A percentile compares a stretch with the other conserved stretches of the same genome.
Conservation (phyloP, 2,888 invertebrate genomes). For the Microdon myrmicae region DNA sequence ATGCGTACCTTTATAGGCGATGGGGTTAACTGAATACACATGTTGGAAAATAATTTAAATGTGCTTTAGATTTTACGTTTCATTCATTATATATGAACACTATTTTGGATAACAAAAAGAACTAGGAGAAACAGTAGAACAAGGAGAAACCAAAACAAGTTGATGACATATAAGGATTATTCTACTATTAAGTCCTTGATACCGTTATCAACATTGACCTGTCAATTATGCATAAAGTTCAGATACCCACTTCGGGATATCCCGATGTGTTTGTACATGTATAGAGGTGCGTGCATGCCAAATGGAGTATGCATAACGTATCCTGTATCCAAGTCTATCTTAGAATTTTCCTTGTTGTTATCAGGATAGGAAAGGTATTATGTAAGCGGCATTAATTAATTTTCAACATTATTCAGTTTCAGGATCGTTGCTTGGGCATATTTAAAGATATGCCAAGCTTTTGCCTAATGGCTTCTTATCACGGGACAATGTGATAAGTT, state of each 20-base stretch:
- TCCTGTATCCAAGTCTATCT: too few species aligned
- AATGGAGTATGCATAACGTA: background rate
- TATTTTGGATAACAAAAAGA: background rate
- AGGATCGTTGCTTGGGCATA: slow-evolving; percentile 9
- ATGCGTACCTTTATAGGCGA: too few species aligned
- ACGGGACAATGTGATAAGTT: slow-evolving; percentile 34
- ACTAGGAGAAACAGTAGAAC: too few species aligned
- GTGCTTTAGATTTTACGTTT: slow-evolving; percentile 24
- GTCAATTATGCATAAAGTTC: slow-evolving; percentile 31
- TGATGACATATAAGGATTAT: slow-evolving; percentile 1
- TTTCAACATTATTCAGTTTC: slow-evolving; percentile 28
- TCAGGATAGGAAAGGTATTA: slow-evolving; percentile 7
- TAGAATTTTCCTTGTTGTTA: too few species aligned
- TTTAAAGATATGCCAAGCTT: slow-evolving; percentile 2
- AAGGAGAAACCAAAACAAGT: background rate
- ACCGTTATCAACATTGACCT: slow-evolving; percentile 24
- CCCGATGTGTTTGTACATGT: slow-evolving; percentile 4
- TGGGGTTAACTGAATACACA: too few species aligned
- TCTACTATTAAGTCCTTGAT: slow-evolving; percentile 17
- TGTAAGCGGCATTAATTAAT: slow-evolving; percentile 34
- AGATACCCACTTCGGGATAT: slow-evolving; percentile 20
- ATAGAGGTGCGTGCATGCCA: background rate
- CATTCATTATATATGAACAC: slow-evolving; percentile 22
- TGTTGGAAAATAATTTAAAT: slow-evolving; percentile 26
- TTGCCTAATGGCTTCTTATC: slow-evolving; percentile 33